Evolutionary conservation across 2,888 invertebrate genomes (phyloP), one percentile per base, ranked within the genome.

Genomic region (Cylindroiulus punctatus): DNA sequence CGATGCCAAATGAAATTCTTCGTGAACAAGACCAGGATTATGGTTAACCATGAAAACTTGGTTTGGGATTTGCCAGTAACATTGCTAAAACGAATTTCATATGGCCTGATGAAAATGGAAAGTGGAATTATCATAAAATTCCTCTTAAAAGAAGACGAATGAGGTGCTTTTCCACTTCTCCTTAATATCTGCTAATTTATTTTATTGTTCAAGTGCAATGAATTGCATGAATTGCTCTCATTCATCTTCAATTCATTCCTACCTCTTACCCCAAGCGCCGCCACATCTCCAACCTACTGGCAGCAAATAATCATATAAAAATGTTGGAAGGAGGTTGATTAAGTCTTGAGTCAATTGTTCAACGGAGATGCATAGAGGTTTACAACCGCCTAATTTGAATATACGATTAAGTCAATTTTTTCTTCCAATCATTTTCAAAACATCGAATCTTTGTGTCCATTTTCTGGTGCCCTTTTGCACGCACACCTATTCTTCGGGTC

Each of bases 131-230:
- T 76, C 76, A 76, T 76, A 76, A 76, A 76, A 76, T 76, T 76
- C 76, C 26, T 76, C 76, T 76, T 76, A 76, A 76, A 76, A 30
- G 76, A 76, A 76, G 76, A 76, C 30, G 30, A 30, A 76, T 76
- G 76, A 30, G 76, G 76, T 30, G 76, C 76, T 76, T 76, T 76
- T 76, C 76, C 30, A 76, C 76, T 76, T 76, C 76, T 3, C 76
- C 76, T 76, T 76, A 76, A 76, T 76, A 76, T 76, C 76, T 76
- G 76, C 76, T 76, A 76, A 76, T 76, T 76, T 76, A 76, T 76
- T 76, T 76, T 76, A 76, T 76, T 76, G 76, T 76, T 76, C 76
- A 30, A 76, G 30, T 76, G 76, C 76, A 30, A 76, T 76, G 76
- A 76, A 30, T 76, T 76, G 76, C 76, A 76, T 30, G 76, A 76